Evolutionary conservation across 2,888 invertebrate species (phyloP).

Genomic region (Theretra japonica): DNA sequence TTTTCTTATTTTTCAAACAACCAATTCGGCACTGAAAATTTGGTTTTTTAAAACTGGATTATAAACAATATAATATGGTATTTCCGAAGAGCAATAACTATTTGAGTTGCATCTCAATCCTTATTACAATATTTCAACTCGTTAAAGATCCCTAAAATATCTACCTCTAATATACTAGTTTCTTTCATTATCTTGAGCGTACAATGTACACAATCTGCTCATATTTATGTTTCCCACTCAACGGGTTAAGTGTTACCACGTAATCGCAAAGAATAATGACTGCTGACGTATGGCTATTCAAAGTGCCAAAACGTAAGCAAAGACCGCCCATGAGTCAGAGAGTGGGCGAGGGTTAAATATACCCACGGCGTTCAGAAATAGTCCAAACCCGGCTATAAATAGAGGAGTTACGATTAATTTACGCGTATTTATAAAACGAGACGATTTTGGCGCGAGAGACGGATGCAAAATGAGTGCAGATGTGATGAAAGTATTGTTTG

Average conservation of each 20-base stretch:
- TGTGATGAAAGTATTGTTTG: neutral
- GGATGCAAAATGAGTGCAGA: constrained; percentile 18
- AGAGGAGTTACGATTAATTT: constrained; percentile 30
- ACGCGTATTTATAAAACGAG: constrained; percentile 29
- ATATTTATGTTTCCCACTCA: neutral
- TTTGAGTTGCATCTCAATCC: no score
- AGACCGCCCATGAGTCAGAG: constrained; percentile 16
- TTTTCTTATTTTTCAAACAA: no score
- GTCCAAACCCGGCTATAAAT: constrained; percentile 30
- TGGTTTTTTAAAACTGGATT: no score
- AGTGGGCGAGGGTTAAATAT: constrained; percentile 21
- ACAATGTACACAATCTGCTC: neutral
- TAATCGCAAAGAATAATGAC: neutral
- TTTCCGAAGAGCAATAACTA: no score
- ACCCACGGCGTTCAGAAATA: constrained; percentile 28
- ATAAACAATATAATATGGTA: no score
- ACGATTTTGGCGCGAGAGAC: constrained; percentile 19
- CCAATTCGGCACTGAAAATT: no score
- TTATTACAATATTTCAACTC: no score
- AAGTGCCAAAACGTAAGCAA: constrained; percentile 13
- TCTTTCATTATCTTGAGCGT: neutral
- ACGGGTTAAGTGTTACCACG: neutral
- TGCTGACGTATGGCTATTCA: neutral
- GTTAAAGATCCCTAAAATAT: no score
- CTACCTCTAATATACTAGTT: no score